These are phyloP conservation scores for Anadara kagoshimensis DNA, from an alignment of 1,140 invertebrate genomes.

Conservation along the genomic window DNA sequence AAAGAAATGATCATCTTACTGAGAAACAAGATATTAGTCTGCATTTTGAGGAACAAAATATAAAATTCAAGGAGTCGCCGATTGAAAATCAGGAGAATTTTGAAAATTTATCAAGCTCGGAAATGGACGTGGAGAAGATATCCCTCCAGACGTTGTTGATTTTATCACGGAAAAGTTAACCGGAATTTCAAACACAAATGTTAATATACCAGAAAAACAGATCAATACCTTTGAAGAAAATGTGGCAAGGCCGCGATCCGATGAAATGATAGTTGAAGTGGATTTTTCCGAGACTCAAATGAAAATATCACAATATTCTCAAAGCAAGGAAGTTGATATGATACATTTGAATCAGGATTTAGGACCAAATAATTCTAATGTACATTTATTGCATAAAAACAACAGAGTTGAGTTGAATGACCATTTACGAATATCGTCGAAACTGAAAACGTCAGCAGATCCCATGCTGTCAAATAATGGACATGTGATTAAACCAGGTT, in stretches of 20 bases:
- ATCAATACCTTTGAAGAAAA: too few species aligned
- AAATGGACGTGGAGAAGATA: constrained; percentile 36
- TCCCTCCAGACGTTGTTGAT: constrained; percentile 55
- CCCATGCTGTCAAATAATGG: too few species aligned
- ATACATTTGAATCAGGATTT: too few species aligned
- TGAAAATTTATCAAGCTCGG: too few species aligned
- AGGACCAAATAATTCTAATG: too few species aligned
- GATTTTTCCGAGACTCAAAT: neutral
- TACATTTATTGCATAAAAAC: too few species aligned
- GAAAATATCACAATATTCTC: neutral
- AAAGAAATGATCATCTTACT: neutral
- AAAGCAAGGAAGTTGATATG: neutral
- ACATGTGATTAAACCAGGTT: too few species aligned
- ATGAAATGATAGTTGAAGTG: neutral
- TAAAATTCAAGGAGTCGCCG: neutral
- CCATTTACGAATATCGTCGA: too few species aligned
- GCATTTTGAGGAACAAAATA: neutral
- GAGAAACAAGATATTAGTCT: neutral
- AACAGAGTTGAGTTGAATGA: too few species aligned
- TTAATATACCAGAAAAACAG: neutral
- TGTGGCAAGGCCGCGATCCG: too few species aligned
- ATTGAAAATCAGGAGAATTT: neutral
- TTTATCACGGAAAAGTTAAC: constrained; percentile 56
- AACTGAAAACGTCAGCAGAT: too few species aligned
- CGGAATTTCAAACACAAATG: constrained; percentile 2